A percentile compares a stretch with the other conserved stretches of the same genome.
These are phyloP conservation scores for Oriolus oriolus DNA, from an alignment of 2,113 vertebrate species.

Conservation along the genomic window DNA sequence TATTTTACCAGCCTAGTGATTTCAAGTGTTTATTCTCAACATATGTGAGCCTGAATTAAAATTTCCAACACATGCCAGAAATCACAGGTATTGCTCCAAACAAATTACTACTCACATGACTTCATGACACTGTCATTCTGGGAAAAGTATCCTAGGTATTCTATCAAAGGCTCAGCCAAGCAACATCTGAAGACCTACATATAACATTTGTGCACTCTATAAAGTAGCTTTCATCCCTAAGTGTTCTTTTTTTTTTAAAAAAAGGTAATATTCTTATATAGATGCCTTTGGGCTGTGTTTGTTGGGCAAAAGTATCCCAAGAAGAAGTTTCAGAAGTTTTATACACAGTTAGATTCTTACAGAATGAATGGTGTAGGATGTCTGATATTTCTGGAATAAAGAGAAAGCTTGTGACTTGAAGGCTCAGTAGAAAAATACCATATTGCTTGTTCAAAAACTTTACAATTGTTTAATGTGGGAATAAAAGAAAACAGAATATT, in stretches of 20 bases:
- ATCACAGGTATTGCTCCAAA: neutral
- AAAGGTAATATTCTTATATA: neutral
- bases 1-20: conserved; percentile 6
- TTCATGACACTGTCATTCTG: neutral
- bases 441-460: neutral
- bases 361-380: neutral
- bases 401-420: neutral
- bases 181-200: neutral
- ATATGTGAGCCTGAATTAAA: neutral
- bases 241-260: neutral
- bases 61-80: neutral
- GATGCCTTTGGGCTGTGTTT: neutral
- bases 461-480: neutral
- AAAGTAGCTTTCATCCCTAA: neutral
- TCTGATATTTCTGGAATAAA: neutral
- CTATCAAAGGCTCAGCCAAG: neutral
- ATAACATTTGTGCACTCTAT: neutral
- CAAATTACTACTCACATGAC: neutral
- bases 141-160: neutral
- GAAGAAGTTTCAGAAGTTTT: neutral
- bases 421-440: neutral
- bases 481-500: neutral
- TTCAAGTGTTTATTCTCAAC: conserved; percentile 34
- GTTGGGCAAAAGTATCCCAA: neutral
- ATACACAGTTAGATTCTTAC: neutral